Conservation (phyloP, 2,888 invertebrate genomes). For the Ariolimax columbianus region DNA sequence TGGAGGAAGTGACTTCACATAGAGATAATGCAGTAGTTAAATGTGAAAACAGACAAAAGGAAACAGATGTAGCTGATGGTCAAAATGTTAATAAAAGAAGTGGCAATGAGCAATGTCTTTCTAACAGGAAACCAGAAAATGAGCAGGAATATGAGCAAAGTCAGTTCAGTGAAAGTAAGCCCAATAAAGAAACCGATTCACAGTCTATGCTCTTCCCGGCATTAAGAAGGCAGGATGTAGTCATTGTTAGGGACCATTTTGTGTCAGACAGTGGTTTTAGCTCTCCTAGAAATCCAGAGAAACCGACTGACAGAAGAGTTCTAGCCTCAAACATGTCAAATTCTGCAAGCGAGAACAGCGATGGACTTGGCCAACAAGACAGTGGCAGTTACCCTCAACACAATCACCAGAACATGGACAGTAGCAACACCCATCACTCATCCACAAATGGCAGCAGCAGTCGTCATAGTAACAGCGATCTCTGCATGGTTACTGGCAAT, state of each 20-base stretch:
- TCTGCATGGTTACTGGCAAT: constrained; percentile 40
- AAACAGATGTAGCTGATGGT: background rate
- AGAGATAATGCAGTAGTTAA: background rate
- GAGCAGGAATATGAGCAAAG: background rate
- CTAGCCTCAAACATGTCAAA: constrained; percentile 21
- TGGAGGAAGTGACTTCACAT: background rate
- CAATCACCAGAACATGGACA: background rate
- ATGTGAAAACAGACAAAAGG: background rate
- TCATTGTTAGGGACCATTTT: background rate
- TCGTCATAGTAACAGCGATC: background rate
- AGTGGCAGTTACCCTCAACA: background rate
- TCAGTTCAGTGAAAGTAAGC: background rate
- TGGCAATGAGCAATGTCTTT: background rate
- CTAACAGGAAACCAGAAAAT: background rate
- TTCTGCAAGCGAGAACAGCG: constrained; percentile 16
- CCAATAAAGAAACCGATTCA: background rate
- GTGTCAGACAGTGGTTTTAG: constrained; percentile 71
- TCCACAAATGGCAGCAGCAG: constrained; percentile 23
- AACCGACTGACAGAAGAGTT: constrained; percentile 30
- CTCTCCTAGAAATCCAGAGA: constrained; percentile 63
- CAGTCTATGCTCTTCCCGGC: background rate
- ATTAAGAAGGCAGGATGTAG: background rate
- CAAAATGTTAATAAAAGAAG: background rate
- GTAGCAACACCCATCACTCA: background rate
- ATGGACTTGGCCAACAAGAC: background rate